A percentile compares a stretch with the other conserved stretches of the same genome.
Evolutionary conservation across 2,797 vertebrate genomes (phyloP).

Genomic region (Anabas testudineus): DNA sequence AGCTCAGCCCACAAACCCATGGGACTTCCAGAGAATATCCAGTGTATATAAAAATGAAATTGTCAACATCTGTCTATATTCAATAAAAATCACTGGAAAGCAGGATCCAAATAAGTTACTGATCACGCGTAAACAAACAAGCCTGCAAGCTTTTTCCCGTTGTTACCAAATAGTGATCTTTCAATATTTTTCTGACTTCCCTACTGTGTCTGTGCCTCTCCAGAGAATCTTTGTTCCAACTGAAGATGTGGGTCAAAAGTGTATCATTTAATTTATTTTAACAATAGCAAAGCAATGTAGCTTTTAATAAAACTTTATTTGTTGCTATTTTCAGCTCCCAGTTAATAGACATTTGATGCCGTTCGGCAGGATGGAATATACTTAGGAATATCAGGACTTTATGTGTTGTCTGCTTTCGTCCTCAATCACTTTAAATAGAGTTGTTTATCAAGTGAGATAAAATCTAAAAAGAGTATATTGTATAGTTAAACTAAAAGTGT

Average conservation of each 20-base stretch:
- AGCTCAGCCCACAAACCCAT: slow-evolving; percentile 29
- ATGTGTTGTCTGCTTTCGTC: no score
- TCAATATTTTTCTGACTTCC: no score
- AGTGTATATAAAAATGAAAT: slow-evolving; percentile 15
- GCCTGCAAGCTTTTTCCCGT: no score
- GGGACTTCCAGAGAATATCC: slow-evolving; percentile 21
- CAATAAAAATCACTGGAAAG: slow-evolving; percentile 4
- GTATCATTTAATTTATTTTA: no score
- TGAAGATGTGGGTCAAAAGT: no score
- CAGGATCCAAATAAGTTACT: background rate
- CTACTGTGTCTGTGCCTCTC: no score
- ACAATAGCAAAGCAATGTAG: no score
- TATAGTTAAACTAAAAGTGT: slow-evolving; percentile 44
- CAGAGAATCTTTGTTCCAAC: no score
- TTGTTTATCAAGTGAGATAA: slow-evolving; percentile 11
- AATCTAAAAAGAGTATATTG: slow-evolving; percentile 39
- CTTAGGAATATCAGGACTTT: no score
- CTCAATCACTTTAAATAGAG: background rate
- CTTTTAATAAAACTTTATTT: background rate
- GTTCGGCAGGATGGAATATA: background rate
- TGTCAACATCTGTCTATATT: slow-evolving; percentile 15
- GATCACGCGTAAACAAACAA: background rate
- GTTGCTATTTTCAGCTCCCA: background rate
- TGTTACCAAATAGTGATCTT: no score
- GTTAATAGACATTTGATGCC: background rate